These are phyloP conservation scores for Champsocephalus esox DNA, from an alignment of 2,797 vertebrate species.

Conservation along the genomic window DNA sequence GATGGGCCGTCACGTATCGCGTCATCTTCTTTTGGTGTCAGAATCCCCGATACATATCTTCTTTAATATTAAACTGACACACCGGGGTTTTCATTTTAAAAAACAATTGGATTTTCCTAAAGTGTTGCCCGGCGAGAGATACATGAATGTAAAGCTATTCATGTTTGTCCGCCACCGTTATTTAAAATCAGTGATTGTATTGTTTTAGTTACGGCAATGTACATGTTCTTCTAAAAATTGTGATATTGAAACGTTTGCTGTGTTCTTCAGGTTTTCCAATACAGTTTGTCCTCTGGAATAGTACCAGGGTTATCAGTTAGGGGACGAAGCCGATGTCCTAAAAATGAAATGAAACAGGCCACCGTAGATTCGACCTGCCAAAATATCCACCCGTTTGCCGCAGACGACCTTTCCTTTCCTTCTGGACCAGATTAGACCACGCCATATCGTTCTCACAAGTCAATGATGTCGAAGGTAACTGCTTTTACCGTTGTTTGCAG, in stretches of 20 bases:
- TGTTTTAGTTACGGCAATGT: conserved; percentile 59
- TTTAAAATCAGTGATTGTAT: conserved; percentile 62
- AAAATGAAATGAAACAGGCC: neutral
- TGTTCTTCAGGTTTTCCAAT: conserved; percentile 53
- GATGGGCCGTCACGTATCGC: conserved; percentile 53
- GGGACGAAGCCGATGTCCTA: conserved; percentile 42
- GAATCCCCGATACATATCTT: conserved; percentile 22
- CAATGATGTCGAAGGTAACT: conserved; percentile 79
- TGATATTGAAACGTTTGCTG: conserved; percentile 41
- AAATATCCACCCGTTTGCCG: conserved; percentile 65
- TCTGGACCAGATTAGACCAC: conserved; percentile 80
- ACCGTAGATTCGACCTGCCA: conserved; percentile 69
- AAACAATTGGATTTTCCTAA: conserved; percentile 36
- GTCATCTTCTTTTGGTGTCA: conserved; percentile 58
- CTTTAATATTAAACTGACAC: conserved; percentile 21
- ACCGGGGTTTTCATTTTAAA: conserved; percentile 21
- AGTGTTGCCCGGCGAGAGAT: conserved; percentile 64
- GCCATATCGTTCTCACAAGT: conserved; percentile 67
- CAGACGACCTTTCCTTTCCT: conserved; percentile 64
- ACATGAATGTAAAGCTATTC: conserved; percentile 79
- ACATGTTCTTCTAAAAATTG: conserved; percentile 40
- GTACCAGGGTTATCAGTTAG: conserved; percentile 52
- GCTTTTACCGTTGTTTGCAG: conserved; percentile 82
- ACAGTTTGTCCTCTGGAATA: conserved; percentile 45
- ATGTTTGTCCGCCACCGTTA: conserved; percentile 65